phyloP scores from a whole-genome alignment of 2,113 vertebrate genomes.

The Hyla sarda region DNA sequence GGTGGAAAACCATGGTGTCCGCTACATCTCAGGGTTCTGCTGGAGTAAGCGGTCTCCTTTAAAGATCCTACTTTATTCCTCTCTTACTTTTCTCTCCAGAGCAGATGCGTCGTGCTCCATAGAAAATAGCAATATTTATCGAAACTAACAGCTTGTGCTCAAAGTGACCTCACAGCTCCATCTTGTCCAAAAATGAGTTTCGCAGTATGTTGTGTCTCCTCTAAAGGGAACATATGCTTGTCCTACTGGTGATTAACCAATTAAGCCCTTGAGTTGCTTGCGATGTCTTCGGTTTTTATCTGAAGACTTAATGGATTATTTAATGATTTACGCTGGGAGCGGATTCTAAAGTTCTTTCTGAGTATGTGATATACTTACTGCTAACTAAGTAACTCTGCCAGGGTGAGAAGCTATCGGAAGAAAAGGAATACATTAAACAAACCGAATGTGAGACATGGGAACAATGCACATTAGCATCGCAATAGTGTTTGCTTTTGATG shows the following conservation, averaged over 20 bases:
- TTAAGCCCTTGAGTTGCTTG: slow-evolving; percentile 30
- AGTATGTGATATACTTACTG: slow-evolving; percentile 9
- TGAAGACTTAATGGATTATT: slow-evolving; percentile 41
- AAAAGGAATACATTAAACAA: neutral
- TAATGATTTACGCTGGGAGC: slow-evolving; percentile 40
- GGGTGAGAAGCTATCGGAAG: neutral
- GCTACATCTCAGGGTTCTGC: neutral
- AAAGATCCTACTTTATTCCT: neutral
- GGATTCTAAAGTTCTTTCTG: slow-evolving; percentile 1
- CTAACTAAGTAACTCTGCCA: slow-evolving; percentile 10
- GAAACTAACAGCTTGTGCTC: slow-evolving; percentile 46
- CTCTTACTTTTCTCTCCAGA: neutral
- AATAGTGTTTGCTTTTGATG: neutral
- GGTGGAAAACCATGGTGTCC: neutral
- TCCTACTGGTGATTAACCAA: slow-evolving; percentile 46
- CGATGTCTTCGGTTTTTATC: slow-evolving; percentile 13
- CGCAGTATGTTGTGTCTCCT: slow-evolving; percentile 40
- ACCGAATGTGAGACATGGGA: neutral
- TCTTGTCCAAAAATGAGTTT: slow-evolving; percentile 46
- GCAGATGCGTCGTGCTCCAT: neutral
- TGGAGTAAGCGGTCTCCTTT: neutral
- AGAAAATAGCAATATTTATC: slow-evolving; percentile 3
- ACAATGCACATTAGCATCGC: neutral
- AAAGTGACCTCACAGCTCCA: slow-evolving; percentile 44
- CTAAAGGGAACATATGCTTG: slow-evolving; percentile 44